Evolutionary conservation across 2,888 invertebrate genomes (phyloP).

Genomic region (Erynnis tages): DNA sequence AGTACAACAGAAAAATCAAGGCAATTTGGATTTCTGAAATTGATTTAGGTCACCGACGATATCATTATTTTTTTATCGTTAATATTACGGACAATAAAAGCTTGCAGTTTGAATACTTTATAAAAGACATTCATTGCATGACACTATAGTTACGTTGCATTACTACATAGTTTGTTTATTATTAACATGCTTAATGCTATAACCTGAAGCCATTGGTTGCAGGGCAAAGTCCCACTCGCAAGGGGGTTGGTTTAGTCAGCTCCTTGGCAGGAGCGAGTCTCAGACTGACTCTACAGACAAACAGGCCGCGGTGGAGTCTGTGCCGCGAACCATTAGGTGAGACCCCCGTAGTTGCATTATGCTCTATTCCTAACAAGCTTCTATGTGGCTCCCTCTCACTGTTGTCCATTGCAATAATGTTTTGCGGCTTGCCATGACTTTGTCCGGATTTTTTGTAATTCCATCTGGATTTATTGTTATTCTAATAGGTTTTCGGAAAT

Average conservation of each 20-base stretch:
- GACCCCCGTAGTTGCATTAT: slow-evolving; percentile 35
- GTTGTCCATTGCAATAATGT: neutral
- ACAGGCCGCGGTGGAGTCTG: slow-evolving; percentile 47
- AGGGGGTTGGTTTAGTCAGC: slow-evolving; percentile 83
- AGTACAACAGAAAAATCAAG: too few species aligned
- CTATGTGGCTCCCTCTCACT: slow-evolving; percentile 7
- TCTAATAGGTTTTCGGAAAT: too few species aligned
- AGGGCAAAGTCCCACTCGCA: slow-evolving; percentile 69
- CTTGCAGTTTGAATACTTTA: slow-evolving; percentile 25
- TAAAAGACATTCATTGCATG: neutral
- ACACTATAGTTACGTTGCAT: neutral
- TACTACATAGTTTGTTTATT: neutral
- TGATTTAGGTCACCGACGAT: too few species aligned
- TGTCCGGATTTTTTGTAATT: neutral
- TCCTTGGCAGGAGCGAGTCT: slow-evolving; percentile 74
- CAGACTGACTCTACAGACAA: slow-evolving; percentile 52
- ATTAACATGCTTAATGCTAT: slow-evolving; percentile 37
- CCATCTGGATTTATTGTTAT: too few species aligned
- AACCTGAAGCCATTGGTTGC: slow-evolving; percentile 67
- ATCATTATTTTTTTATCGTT: neutral
- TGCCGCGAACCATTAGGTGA: slow-evolving; percentile 77
- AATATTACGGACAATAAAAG: neutral
- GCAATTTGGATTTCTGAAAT: too few species aligned
- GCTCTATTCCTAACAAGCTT: slow-evolving; percentile 7
- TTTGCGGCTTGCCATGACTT: neutral